Evolutionary conservation across 1,140 invertebrate genomes (phyloP).

Genomic region (Onthophagus taurus): DNA sequence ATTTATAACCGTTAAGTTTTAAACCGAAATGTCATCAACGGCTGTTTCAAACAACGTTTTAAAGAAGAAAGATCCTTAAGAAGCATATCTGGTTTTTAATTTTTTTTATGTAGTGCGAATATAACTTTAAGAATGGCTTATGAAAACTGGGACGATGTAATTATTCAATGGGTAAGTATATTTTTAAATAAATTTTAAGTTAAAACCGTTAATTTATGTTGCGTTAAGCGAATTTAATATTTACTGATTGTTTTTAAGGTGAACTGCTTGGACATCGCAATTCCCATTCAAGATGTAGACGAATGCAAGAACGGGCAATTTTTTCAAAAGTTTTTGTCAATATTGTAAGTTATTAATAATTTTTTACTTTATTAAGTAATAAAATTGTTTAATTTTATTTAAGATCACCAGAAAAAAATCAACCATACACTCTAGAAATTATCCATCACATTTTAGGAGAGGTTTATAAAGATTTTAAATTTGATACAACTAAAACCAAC

Average conservation of each 20-base stretch:
- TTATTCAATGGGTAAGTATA: constrained; percentile 32
- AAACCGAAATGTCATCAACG: no score
- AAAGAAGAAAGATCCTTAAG: no score
- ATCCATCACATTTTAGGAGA: neutral
- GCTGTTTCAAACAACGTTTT: no score
- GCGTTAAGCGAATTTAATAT: no score
- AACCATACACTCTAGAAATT: no score
- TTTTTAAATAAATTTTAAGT: constrained; percentile 5
- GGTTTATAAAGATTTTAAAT: constrained; percentile 6
- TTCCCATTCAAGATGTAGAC: constrained; percentile 23
- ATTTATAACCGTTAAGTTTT: no score
- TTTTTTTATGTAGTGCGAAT: no score
- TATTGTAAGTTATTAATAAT: constrained; percentile 27
- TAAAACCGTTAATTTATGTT: no score
- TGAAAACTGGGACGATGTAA: constrained; percentile 26
- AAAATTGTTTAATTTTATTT: constrained; percentile 1
- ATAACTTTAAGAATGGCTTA: no score
- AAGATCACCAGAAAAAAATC: constrained; percentile 1
- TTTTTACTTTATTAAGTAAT: neutral
- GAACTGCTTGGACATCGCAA: constrained; percentile 31
- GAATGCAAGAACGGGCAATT: constrained; percentile 28
- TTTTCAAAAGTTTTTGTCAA: constrained; percentile 23
- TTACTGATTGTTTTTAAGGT: constrained; percentile 21
- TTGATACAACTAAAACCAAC: constrained; percentile 23
- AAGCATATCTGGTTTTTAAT: no score